Percentiles rank a stretch among this genome's conserved stretches.
phyloP scores from a whole-genome alignment of 2,888 invertebrate genomes.

The Drosophila villosipedis region DNA sequence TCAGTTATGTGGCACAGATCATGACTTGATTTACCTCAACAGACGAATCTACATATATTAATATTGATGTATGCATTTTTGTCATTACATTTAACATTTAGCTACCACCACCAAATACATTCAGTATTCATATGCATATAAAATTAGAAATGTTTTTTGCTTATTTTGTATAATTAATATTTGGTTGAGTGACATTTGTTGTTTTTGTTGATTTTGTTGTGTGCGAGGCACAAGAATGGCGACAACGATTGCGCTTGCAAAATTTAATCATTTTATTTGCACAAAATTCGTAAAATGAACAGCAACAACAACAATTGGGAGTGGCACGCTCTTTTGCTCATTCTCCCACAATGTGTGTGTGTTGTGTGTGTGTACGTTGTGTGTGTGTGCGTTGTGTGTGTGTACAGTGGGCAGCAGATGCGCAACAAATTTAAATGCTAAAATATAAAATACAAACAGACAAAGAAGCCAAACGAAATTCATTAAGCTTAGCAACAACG shows the following conservation, averaged over 20 bases:
- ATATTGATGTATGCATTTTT: no score
- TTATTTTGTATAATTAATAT: background rate
- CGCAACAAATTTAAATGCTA: constrained; percentile 57
- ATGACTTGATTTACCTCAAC: background rate
- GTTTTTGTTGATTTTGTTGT: background rate
- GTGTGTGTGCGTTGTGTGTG: constrained; percentile 11
- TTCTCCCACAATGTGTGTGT: background rate
- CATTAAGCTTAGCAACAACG: constrained; percentile 35
- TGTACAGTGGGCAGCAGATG: constrained; percentile 41
- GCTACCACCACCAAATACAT: background rate
- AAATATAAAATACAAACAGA: constrained; percentile 18
- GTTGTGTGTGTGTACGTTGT: background rate
- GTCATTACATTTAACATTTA: no score
- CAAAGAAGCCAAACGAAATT: constrained; percentile 26
- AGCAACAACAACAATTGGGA: constrained; percentile 21
- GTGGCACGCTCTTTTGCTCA: constrained; percentile 21
- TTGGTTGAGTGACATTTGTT: constrained; percentile 4
- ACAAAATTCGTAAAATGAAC: constrained; percentile 28
- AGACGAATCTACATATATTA: no score
- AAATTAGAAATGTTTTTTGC: background rate
- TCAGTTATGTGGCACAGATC: background rate
- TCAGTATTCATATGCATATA: background rate
- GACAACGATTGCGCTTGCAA: constrained; percentile 15
- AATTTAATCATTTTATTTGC: constrained; percentile 39
- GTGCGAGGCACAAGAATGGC: constrained; percentile 18